These are phyloP conservation scores for Eleginops maclovinus DNA, from an alignment of 2,113 vertebrate species.

Conservation along the genomic window DNA sequence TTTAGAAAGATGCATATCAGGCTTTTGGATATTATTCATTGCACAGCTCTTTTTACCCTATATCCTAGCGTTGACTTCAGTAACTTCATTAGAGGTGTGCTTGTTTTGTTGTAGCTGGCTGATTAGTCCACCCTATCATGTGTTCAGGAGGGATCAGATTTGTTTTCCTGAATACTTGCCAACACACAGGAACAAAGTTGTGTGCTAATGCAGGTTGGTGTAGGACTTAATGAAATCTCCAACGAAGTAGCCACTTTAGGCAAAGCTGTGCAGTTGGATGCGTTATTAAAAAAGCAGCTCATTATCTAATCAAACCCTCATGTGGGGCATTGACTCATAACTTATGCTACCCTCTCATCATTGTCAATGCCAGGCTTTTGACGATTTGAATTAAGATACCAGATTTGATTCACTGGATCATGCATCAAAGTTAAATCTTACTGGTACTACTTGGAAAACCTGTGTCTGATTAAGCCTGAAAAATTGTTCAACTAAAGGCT, in stretches of 20 bases:
- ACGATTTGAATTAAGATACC: neutral
- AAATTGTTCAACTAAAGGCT: neutral
- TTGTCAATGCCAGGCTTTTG: neutral
- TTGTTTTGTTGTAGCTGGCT: conserved; percentile 48
- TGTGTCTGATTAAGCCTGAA: conserved; percentile 8
- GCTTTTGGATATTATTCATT: neutral
- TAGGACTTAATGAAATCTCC: conserved; percentile 37
- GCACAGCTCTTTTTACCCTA: neutral
- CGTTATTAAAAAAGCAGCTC: conserved; percentile 32
- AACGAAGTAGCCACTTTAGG: conserved; percentile 9
- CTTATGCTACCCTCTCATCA: neutral
- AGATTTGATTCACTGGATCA: conserved; percentile 7
- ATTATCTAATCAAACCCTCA: conserved; percentile 38
- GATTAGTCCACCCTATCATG: conserved; percentile 44
- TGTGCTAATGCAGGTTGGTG: conserved; percentile 27
- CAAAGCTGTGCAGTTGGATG: conserved; percentile 17
- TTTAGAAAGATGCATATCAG: neutral
- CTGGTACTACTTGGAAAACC: neutral
- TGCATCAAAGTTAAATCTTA: neutral
- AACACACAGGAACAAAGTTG: conserved; percentile 36
- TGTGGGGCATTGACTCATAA: conserved; percentile 23
- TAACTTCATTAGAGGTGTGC: conserved; percentile 46
- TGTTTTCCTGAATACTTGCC: conserved; percentile 54
- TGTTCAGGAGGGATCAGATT: conserved; percentile 51
- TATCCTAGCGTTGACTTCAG: conserved; percentile 25